Evolutionary conservation across 2,797 vertebrate species (phyloP).

Genomic region (Tokudaia tokunoshimensis): DNA sequence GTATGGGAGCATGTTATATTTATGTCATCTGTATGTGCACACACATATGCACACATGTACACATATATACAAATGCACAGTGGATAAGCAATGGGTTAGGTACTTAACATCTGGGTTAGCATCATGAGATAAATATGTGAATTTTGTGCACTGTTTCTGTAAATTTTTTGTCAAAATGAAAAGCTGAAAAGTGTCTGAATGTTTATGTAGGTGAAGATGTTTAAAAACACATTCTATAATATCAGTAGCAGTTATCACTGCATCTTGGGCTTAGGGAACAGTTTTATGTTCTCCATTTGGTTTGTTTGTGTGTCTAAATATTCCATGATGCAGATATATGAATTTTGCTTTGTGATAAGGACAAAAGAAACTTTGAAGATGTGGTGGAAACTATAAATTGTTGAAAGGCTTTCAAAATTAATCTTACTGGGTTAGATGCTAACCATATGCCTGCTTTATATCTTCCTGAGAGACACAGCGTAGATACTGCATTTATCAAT

Average conservation of each 20-base stretch:
- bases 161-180: conserved; percentile 24
- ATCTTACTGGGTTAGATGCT: neutral
- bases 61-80: neutral
- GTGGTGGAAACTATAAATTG: neutral
- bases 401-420: conserved; percentile 46
- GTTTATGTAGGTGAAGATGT: neutral
- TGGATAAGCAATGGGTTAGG: neutral
- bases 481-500: neutral
- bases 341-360: conserved; percentile 32
- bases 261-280: neutral
- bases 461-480: neutral
- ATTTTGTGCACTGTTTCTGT: neutral
- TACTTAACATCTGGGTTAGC: neutral
- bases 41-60: neutral
- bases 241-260: neutral
- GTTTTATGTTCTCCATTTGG: conserved; percentile 25
- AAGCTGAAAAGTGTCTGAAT: neutral
- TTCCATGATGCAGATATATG: neutral
- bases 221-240: neutral
- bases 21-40: neutral
- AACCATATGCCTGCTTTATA: neutral
- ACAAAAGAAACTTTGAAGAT: neutral
- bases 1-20: neutral
- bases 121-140: neutral
- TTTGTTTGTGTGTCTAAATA: conserved; percentile 15